phyloP scores from a whole-genome alignment of 2,888 invertebrate genomes.

The Coleophora deauratella region DNA sequence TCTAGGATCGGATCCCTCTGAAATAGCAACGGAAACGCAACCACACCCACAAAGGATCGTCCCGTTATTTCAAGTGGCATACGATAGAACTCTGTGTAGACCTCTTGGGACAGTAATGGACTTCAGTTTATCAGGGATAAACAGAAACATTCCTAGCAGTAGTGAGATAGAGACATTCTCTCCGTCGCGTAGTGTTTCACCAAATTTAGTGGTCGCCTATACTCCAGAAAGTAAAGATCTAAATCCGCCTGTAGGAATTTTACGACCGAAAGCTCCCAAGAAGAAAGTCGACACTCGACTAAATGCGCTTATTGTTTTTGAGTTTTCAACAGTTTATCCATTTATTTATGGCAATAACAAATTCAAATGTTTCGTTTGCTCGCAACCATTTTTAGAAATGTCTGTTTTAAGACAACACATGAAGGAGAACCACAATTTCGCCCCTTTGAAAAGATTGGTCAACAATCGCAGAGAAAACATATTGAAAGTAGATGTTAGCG shows the following conservation, averaged over 20 bases:
- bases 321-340: slow-evolving; percentile 59
- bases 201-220: slow-evolving; percentile 22
- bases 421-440: slow-evolving; percentile 44
- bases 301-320: slow-evolving; percentile 55
- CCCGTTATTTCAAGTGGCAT: slow-evolving; percentile 64
- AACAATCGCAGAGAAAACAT: slow-evolving; percentile 57
- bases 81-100: slow-evolving; percentile 60
- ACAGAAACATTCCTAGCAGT: slow-evolving; percentile 11
- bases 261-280: slow-evolving; percentile 19
- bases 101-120: slow-evolving; percentile 55
- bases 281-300: slow-evolving; percentile 43
- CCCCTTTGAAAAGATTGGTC: slow-evolving; percentile 48
- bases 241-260: not conserved
- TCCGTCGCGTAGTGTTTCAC: slow-evolving; percentile 46
- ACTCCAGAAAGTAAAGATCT: slow-evolving; percentile 8
- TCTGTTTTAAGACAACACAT: slow-evolving; percentile 46
- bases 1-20: slow-evolving; percentile 50
- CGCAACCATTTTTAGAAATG: slow-evolving; percentile 53
- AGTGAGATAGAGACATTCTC: slow-evolving; percentile 18
- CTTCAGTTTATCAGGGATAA: slow-evolving; percentile 40
- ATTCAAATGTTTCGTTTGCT: slow-evolving; percentile 62
- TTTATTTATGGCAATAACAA: slow-evolving; percentile 62
- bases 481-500: slow-evolving; percentile 56
- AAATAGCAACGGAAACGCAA: slow-evolving; percentile 25
- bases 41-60: slow-evolving; percentile 39